Base-by-base conservation (phyloP, 2,113 vertebrate species). In the Aleadryas rufinucha region DNA sequence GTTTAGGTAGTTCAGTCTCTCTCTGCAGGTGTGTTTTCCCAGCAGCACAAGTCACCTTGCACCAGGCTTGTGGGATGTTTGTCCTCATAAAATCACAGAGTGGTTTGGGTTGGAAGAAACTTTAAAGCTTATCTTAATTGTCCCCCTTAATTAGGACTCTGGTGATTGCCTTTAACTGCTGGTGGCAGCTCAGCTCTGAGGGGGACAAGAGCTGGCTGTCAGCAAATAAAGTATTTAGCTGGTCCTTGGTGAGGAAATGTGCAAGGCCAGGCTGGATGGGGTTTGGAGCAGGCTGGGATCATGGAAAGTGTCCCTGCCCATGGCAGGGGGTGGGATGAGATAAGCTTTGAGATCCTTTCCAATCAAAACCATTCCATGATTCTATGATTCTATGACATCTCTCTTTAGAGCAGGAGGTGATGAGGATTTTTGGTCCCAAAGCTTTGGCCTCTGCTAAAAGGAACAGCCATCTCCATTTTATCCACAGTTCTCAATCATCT, bases 331-430 rank as follows among this genome's bases (percentile, higher is more conserved):
- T 16, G 28, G 50, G 31, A 16, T 35, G 16, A 57, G 76, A 37
- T 57, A 30, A 50, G 3, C 26, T 57, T 42, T 6, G 12, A 49
- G 42, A 16, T 64, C 57, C 26, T 49, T 50, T 57, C 59, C 50
- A 72, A 7, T 19, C 11, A 0, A 50, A 81, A 35, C 35, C 28
- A 20, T 45, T 80, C 24, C 0, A 0, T 59, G 60, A 39, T 59
- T 74, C 42, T 41, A 3, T 1, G 1, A 21, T 60, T 26, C 39
- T 1, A 0, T 72, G 77, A 30, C 20, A 9, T 44, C 31, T 76
- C 27, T 75, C 66, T 45, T n/a, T 16, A 45, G 72, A 64, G 59
- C 57, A 30, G 28, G 64, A 72, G 60, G 35, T 53, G 45, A 47
- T 4, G 6, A 64, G 35, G n/a, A 42, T 7, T 56, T 89, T 66